Evolutionary conservation across 2,797 vertebrate genomes (phyloP).

Genomic region (Lycodopsis pacificus): DNA sequence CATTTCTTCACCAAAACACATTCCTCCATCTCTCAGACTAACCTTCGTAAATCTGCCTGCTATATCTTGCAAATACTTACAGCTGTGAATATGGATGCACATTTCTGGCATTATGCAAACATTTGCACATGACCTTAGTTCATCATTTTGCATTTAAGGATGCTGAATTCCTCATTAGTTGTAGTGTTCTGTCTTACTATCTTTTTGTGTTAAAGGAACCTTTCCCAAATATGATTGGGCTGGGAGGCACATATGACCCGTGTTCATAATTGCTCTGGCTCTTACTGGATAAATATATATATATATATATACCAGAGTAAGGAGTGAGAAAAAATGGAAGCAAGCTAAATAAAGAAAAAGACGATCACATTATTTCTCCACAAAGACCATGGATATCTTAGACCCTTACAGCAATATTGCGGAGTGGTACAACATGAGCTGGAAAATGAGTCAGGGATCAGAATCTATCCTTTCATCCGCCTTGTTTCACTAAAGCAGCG

Average conservation of each 20-base stretch:
- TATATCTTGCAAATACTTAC: slow-evolving; percentile 43
- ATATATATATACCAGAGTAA: slow-evolving; percentile 16
- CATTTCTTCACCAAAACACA: slow-evolving; percentile 74
- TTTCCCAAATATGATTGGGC: slow-evolving; percentile 5
- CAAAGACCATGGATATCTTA: slow-evolving; percentile 66
- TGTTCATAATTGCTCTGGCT: too few species aligned
- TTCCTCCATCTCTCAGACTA: slow-evolving; percentile 61
- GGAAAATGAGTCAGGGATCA: slow-evolving; percentile 80
- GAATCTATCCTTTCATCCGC: slow-evolving; percentile 79
- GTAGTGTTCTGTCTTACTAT: neutral
- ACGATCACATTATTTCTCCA: slow-evolving; percentile 52
- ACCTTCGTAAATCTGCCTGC: slow-evolving; percentile 49
- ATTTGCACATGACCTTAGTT: slow-evolving; percentile 43
- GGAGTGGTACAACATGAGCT: slow-evolving; percentile 70
- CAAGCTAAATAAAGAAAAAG: slow-evolving; percentile 53
- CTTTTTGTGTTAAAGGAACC: slow-evolving; percentile 8
- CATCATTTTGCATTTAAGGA: slow-evolving; percentile 44
- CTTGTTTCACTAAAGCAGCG: slow-evolving; percentile 82
- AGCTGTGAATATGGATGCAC: slow-evolving; percentile 45
- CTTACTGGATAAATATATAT: slow-evolving; percentile 29
- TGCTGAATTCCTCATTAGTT: slow-evolving; percentile 36
- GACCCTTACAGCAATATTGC: slow-evolving; percentile 74
- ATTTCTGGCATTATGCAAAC: slow-evolving; percentile 29
- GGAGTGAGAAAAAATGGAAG: slow-evolving; percentile 23
- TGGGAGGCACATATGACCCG: slow-evolving; percentile 25